Conservation (phyloP, 1,140 invertebrate genomes). For the Bombus huntii region DNA sequence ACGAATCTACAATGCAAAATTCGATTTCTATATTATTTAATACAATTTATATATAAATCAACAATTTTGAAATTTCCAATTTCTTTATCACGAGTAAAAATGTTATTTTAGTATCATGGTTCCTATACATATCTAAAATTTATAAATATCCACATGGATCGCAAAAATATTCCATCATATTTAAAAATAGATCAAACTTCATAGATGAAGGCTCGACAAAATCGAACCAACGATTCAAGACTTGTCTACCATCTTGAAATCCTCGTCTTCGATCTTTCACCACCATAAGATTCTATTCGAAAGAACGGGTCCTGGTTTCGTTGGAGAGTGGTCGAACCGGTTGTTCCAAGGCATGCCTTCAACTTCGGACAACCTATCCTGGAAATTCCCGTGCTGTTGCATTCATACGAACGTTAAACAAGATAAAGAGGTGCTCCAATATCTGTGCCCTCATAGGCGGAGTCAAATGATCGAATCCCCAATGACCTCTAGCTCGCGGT, state of each 20-base stretch:
- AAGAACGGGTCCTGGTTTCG: not conserved
- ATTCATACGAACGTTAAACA: not conserved
- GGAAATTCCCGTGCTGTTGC: slow-evolving; percentile 23
- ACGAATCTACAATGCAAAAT: no score
- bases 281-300: no score
- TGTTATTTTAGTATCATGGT: no score
- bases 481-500: not conserved
- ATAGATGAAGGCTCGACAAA: no score
- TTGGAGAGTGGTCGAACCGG: slow-evolving; percentile 44
- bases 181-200: not conserved
- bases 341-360: slow-evolving; percentile 35
- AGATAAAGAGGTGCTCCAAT: slow-evolving; percentile 3
- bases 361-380: slow-evolving; percentile 43
- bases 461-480: slow-evolving; percentile 8
- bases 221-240: not conserved
- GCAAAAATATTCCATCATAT: not conserved
- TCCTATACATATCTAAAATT: no score
- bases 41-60: no score
- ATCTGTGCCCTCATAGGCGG: slow-evolving; percentile 29
- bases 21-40: no score
- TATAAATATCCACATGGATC: not conserved
- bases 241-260: slow-evolving; percentile 19
- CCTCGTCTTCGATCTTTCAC: not conserved
- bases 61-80: no score
- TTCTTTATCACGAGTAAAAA: no score